These are phyloP conservation scores for Theocolax elegans DNA, from an alignment of 1,140 invertebrate genomes.

Conservation along the genomic window DNA sequence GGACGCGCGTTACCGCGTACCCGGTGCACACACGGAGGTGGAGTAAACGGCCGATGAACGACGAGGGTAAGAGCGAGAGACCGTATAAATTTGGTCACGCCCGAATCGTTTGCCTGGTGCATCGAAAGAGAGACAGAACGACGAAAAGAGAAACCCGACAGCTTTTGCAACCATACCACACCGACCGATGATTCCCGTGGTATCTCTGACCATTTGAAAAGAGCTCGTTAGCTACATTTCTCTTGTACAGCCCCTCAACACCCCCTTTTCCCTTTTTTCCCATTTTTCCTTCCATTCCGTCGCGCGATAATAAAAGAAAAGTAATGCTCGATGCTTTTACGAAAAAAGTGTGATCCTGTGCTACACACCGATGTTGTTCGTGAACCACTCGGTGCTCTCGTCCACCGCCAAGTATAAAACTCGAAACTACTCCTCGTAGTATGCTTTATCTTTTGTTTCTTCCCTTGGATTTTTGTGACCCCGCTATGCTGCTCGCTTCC, in stretches of 20 bases:
- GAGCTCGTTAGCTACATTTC: too few species aligned
- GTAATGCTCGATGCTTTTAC: conserved; percentile 31
- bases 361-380: conserved; percentile 1
- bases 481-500: background rate
- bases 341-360: conserved; percentile 29
- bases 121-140: too few species aligned
- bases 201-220: too few species aligned
- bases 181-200: background rate
- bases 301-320: conserved; percentile 34
- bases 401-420: conserved; percentile 21
- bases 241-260: too few species aligned
- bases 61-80: conserved; percentile 13
- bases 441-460: background rate
- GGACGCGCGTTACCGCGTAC: conserved; percentile 43
- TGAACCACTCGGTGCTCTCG: background rate
- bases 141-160: too few species aligned
- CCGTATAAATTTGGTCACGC: conserved; percentile 53
- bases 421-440: conserved; percentile 8
- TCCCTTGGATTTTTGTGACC: background rate
- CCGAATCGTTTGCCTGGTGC: conserved; percentile 32
- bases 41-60: too few species aligned
- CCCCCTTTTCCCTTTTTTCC: background rate
- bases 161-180: background rate
- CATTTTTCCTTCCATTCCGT: conserved; percentile 25
- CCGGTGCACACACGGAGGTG: too few species aligned